phyloP scores from a whole-genome alignment of 2,797 vertebrate genomes.

The Pseudocheirus occidentalis region DNA sequence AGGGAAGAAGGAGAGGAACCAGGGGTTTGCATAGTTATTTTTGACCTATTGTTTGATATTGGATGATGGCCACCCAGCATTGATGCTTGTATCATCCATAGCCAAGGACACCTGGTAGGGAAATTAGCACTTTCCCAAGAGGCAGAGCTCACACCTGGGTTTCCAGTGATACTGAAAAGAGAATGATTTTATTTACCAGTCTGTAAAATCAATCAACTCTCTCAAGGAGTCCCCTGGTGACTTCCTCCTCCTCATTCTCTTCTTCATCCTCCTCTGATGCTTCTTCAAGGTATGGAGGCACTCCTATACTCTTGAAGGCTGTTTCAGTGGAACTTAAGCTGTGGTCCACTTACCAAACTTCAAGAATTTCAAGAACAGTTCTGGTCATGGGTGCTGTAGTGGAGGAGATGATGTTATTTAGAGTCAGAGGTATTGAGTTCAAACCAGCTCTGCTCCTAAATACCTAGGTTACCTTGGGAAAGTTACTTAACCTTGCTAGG shows the following conservation, averaged over 20 bases:
- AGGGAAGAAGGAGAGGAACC: not conserved
- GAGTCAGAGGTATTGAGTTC: not conserved
- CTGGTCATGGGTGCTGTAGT: not conserved
- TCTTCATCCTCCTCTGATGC: not conserved
- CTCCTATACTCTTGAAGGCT: not conserved
- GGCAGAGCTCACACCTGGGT: not conserved
- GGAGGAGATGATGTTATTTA: not conserved
- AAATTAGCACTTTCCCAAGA: conserved; percentile 7
- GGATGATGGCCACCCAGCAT: not conserved
- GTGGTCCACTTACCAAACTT: not conserved
- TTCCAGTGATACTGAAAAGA: not conserved
- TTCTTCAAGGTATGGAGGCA: not conserved
- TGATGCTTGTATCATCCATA: not conserved
- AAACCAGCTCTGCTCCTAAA: not conserved
- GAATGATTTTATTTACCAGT: conserved; percentile 26
- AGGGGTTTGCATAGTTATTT: not conserved
- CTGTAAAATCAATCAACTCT: not conserved
- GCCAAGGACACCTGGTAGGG: not conserved
- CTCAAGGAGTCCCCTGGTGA: not conserved
- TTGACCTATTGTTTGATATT: not conserved
- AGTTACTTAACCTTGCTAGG: not conserved
- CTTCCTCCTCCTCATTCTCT: not conserved
- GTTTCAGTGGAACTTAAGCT: not conserved
- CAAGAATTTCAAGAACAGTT: not conserved
- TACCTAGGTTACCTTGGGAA: not conserved